Percentiles rank a stretch among this genome's conserved stretches.
These are phyloP conservation scores for Oryzias curvinotus DNA, from an alignment of 2,113 vertebrate genomes.

Conservation along the genomic window DNA sequence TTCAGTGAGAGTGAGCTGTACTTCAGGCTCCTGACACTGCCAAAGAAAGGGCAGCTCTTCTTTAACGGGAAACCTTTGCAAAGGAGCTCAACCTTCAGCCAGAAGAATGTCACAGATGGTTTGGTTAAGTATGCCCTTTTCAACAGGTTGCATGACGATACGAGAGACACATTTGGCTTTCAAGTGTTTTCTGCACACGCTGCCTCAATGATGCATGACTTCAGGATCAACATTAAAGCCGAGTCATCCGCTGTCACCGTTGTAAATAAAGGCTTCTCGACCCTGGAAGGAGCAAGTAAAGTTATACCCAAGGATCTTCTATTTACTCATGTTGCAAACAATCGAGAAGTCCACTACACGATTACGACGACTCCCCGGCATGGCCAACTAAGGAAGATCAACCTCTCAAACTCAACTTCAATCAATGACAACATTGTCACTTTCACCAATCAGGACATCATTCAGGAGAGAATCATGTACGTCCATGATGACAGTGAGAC, in stretches of 20 bases:
- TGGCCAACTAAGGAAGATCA: slow-evolving; percentile 77
- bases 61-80: slow-evolving; percentile 73
- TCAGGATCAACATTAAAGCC: slow-evolving; percentile 81
- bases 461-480: slow-evolving; percentile 78
- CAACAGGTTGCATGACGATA: slow-evolving; percentile 60
- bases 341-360: slow-evolving; percentile 76
- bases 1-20: slow-evolving; percentile 74
- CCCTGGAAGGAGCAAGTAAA: slow-evolving; percentile 84
- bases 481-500: slow-evolving; percentile 88
- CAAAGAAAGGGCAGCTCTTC: slow-evolving; percentile 81
- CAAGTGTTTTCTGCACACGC: slow-evolving; percentile 78
- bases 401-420: slow-evolving; percentile 70
- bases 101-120: slow-evolving; percentile 78
- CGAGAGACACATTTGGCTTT: slow-evolving; percentile 80
- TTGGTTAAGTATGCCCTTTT: slow-evolving; percentile 81
- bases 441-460: slow-evolving; percentile 84
- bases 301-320: slow-evolving; percentile 80
- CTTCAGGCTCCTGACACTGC: slow-evolving; percentile 79
- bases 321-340: slow-evolving; percentile 75
- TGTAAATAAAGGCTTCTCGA: slow-evolving; percentile 80
- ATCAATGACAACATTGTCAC: slow-evolving; percentile 66
- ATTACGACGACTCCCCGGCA: slow-evolving; percentile 77
- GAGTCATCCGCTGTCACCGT: slow-evolving; percentile 69
- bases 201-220: slow-evolving; percentile 74
- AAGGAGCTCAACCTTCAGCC: slow-evolving; percentile 82